Percentiles rank a stretch among this genome's conserved stretches.
Evolutionary conservation across 1,140 invertebrate genomes (phyloP).

Genomic region (Pogonomyrmex californicus): DNA sequence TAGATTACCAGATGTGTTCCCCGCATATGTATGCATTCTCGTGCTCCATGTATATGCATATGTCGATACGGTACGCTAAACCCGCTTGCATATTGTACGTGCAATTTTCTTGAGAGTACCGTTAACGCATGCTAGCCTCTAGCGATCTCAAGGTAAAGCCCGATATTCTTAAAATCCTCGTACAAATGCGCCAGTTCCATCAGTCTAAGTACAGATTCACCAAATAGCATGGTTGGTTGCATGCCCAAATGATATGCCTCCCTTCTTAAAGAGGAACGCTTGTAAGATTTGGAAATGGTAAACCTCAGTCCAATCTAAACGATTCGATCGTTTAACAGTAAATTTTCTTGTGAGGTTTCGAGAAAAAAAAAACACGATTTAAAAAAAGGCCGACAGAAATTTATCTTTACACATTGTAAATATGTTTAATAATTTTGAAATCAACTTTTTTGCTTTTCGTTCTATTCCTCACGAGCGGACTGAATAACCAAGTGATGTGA

Average conservation of each 20-base stretch:
- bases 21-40: conserved; percentile 12
- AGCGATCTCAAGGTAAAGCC: conserved; percentile 38
- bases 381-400: not conserved
- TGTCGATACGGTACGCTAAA: conserved; percentile 18
- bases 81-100: conserved; percentile 5
- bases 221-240: conserved; percentile 40
- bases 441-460: not conserved
- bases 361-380: not conserved
- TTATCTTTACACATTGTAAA: not conserved
- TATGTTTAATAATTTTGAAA: not conserved
- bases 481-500: too few species aligned
- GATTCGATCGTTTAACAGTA: not conserved
- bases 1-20: not conserved
- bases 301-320: not conserved
- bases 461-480: not conserved
- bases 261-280: conserved; percentile 45
- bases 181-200: conserved; percentile 63
- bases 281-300: conserved; percentile 39
- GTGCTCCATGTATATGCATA: not conserved
- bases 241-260: conserved; percentile 36
- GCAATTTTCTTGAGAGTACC: conserved; percentile 71
- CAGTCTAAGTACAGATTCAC: conserved; percentile 62
- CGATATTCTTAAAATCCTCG: conserved; percentile 64
- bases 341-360: conserved; percentile 8
- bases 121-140: conserved; percentile 49